Base-by-base conservation (phyloP, 2,113 vertebrate species). In the Thamnaconus septentrionalis region DNA sequence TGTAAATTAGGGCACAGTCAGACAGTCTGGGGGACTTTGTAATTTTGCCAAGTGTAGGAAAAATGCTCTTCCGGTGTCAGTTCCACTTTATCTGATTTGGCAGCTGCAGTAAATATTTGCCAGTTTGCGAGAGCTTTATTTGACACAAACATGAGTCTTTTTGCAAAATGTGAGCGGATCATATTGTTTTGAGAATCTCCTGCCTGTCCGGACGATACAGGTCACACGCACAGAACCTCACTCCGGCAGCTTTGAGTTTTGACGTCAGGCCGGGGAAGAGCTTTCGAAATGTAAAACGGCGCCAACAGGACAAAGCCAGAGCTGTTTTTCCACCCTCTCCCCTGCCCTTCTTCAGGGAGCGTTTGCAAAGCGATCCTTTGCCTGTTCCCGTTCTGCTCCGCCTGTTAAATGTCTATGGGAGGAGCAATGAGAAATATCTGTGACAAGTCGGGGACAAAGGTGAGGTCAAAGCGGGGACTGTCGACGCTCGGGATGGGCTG, bases 251-350 rank as follows among this genome's bases (percentile, higher is more conserved):
- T n/a, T 73, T 71, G 65, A 50, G 42, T 69, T 71, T 59, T 70
- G 81, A 79, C 68, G 80, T 61, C 42, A 60, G 69, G 76, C 64
- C 56, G 59, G 7, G 49, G 74, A 78, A 66, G 49, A 63, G 43
- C 61, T 78, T 55, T 69, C 81, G 83, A 79, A 80, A 83, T 81
- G 79, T 76, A 65, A 72, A 71, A 12, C 70, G 71, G 18, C 75
- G 42, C 64, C 4, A 6, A 82, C 64, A 70, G 80, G 72, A 84
- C 60, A 69, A 76, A 74, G 66, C 69, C 69, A 51, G 61, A 9
- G 8, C 43, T 73, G 64, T 67, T 72, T 76, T 69, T 68, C 62
- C 64, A 41, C 67, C 55, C 60, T 59, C 42, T 44, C 71, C 73
- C 61, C 5, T 1, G 44, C 7, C 5, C 44, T 45, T 31, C 18